Conservation (phyloP, 92 coral and sea anemone genomes). For the Muricea muricata region DNA sequence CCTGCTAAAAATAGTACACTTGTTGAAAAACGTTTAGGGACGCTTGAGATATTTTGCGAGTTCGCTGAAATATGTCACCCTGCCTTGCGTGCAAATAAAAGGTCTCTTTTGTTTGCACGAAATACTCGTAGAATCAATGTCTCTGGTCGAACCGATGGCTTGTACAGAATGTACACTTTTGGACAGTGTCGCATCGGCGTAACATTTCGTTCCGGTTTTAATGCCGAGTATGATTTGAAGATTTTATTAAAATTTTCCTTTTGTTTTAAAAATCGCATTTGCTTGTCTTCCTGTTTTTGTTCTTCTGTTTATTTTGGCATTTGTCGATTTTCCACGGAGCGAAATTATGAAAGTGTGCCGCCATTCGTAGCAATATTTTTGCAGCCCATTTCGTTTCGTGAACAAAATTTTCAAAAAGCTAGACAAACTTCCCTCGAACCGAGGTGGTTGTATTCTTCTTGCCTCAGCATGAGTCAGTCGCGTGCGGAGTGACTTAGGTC, state of each 20-base stretch:
- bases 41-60: neutral
- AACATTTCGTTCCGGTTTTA: too few relatives aligned
- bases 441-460: constrained; percentile 2
- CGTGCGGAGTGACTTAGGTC: neutral
- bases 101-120: neutral
- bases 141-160: too few relatives aligned
- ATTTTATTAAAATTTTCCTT: too few relatives aligned
- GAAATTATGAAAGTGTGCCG: too few relatives aligned
- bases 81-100: neutral
- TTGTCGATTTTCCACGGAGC: too few relatives aligned
- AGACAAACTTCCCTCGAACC: neutral
- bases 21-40: constrained; percentile 2
- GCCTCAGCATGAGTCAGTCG: neutral
- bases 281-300: too few relatives aligned
- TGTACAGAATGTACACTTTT: too few relatives aligned
- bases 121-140: too few relatives aligned
- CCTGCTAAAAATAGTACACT: constrained; percentile 4
- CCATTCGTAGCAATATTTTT: neutral
- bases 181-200: too few relatives aligned
- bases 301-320: too few relatives aligned
- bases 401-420: neutral
- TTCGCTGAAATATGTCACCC: constrained; percentile 1
- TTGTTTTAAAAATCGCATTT: too few relatives aligned
- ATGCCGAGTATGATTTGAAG: too few relatives aligned
- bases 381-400: neutral